Evolutionary conservation across 2,888 invertebrate genomes (phyloP), one percentile per base, ranked within the genome.

Genomic region (Drosophila birchii): DNA sequence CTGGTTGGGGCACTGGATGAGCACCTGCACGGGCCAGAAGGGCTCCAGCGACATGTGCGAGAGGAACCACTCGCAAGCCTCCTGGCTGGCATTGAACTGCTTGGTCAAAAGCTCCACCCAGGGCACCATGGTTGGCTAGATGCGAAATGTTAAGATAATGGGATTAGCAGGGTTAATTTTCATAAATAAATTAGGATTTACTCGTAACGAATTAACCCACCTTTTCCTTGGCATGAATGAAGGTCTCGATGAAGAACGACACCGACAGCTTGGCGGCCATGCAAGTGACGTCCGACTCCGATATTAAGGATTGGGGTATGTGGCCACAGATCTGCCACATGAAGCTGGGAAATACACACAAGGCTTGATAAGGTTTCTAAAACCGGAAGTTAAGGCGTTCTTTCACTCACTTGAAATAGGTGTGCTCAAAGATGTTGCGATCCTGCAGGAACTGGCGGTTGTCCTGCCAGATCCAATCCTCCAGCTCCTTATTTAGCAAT

Each of bases 401-500:
- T 1, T n/a, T 3, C 5, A 93, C 95, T 94, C 90, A 97, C 97
- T 96, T 96, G 92, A 98, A 98, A 91, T 98, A 98, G 0, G 97
- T 97, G 91, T 98, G 98, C 90, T 98, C 98, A 91, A 98, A 98
- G 87, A 98, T 97, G 91, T 98, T 98, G 91, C 98, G 97, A 92
- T 98, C 98, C 90, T 97, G 97, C 61, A 98, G 94, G 91, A 98
- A 98, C 91, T 98, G 97, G 95, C 97, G 97, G 92, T 98, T 98
- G 93, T 98, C 98, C 91, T 97, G 96, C 98, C 98, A 98, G 81
- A 98, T 98, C 98, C 98, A 98, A 92, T 97, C 96, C 91, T 97
- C 97, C 43, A 98, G 93, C 82, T 98, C 98, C 78, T 93, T 92
- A 71, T 89, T 92, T 34, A 93, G 79, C 43, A 91, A 80, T 63